These are phyloP conservation scores for Labroides dimidiatus DNA, from an alignment of 2,797 vertebrate genomes.

Conservation along the genomic window DNA sequence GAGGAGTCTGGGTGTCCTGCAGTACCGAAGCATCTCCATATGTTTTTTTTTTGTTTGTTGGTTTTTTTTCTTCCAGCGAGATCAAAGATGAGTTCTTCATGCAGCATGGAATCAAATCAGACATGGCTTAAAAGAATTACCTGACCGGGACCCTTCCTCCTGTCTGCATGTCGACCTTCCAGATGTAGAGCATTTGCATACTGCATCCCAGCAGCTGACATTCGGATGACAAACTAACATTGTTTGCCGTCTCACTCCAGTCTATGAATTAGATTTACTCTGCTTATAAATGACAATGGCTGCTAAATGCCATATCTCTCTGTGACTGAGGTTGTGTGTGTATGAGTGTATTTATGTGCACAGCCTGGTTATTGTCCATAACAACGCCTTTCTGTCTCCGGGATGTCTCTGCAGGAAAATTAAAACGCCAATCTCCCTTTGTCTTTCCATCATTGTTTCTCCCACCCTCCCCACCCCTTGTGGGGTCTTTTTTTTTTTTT, in stretches of 20 bases:
- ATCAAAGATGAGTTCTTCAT: constrained; percentile 7
- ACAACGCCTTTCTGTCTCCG: constrained; percentile 40
- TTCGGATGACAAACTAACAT: constrained; percentile 79
- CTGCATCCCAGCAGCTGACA: constrained; percentile 63
- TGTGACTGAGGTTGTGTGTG: constrained; percentile 31
- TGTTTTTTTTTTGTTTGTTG: not conserved
- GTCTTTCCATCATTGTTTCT: constrained; percentile 13
- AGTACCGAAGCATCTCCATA: constrained; percentile 19
- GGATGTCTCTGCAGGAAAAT: constrained; percentile 51
- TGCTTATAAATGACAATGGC: constrained; percentile 76
- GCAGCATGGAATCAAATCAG: constrained; percentile 7
- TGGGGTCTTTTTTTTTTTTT: too few species aligned
- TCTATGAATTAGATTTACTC: constrained; percentile 74
- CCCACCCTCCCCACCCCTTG: constrained; percentile 10
- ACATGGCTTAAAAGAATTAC: constrained; percentile 22
- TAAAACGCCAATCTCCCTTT: constrained; percentile 49
- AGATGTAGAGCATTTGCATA: constrained; percentile 66
- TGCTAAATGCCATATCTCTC: constrained; percentile 75
- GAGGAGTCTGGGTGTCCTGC: not conserved
- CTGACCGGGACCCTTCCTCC: not conserved
- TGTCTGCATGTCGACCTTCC: constrained; percentile 25
- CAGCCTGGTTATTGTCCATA: constrained; percentile 43
- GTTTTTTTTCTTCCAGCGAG: not conserved
- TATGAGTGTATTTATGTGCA: constrained; percentile 15
- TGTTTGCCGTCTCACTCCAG: constrained; percentile 57